Evolutionary conservation across 2,888 invertebrate genomes (phyloP), one percentile per base, ranked within the genome.

Genomic region (Philhelius pedissequus): DNA sequence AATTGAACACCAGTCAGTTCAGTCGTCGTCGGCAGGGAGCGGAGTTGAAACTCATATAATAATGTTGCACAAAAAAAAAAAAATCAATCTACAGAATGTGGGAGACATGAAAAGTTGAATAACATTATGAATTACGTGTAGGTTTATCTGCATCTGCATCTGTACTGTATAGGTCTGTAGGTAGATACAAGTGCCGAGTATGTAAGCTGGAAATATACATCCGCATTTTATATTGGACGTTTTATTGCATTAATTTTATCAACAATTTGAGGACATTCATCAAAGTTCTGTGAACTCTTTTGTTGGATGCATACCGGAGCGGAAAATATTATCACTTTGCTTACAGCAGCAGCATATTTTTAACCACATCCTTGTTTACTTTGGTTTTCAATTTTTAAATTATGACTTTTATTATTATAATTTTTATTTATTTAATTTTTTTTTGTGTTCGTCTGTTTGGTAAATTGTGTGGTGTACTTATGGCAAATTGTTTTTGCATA

Each of bases 181-280:
- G 56, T 56, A 35, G 56, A 56, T 56, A 52, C n/a, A n/a, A n/a
- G n/a, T n/a, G 52, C 25, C 13, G n/a, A n/a, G n/a, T n/a, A 11
- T 48, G 54, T 56, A 25, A 45, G 56, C 40, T 30, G 30, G 30
- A 15, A 35, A 62, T 13, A 50, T 40, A 62, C 43, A 73, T 73
- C 32, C 40, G 13, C 25, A 30, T 48, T 40, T 70, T 48, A 20
- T 56, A 52, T 56, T 45, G 45, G 43, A 22, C 11, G 38, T 71
- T 77, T 73, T 35, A 79, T 68, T 73, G 45, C 68, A 73, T 74
- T 68, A 45, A 74, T 69, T 73, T 66, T 58, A 58, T 35, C 50
- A 60, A 68, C 68, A 60, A 79, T 60, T 68, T 60, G 54, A 66
- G 66, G 66, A 58, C 66, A 68, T 79, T 68, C 43, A 73, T 73